phyloP scores from a whole-genome alignment of 2,888 invertebrate species.

The Xanthostigma xanthostigma region DNA sequence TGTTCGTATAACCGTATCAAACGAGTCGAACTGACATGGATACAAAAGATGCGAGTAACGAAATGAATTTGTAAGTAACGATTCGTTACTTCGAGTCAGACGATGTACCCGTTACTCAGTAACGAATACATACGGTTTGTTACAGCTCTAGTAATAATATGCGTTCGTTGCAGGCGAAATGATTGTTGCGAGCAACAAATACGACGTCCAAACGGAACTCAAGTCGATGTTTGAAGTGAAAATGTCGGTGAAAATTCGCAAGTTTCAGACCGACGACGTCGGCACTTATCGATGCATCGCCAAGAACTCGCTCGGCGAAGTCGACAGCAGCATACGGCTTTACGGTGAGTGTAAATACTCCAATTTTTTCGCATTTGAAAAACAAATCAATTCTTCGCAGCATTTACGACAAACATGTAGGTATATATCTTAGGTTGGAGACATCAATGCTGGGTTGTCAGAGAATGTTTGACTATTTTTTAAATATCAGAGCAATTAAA shows the following conservation, averaged over 20 bases:
- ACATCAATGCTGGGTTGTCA: too few species aligned
- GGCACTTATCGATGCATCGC: constrained; percentile 78
- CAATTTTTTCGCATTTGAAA: not conserved
- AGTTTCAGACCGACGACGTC: constrained; percentile 56
- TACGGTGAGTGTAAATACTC: constrained; percentile 70
- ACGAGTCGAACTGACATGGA: too few species aligned
- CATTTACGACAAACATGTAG: too few species aligned
- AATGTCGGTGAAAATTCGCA: constrained; percentile 65
- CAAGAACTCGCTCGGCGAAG: constrained; percentile 75
- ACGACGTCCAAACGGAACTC: constrained; percentile 54
- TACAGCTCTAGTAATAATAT: not conserved
- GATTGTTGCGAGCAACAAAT: constrained; percentile 68
- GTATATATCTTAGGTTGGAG: not conserved
- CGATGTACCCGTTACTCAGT: too few species aligned
- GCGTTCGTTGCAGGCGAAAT: constrained; percentile 48
- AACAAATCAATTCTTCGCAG: not conserved
- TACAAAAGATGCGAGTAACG: too few species aligned
- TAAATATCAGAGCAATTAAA: not conserved
- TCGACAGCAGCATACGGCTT: constrained; percentile 71
- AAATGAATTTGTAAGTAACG: too few species aligned
- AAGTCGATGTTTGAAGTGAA: constrained; percentile 67
- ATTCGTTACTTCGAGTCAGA: too few species aligned
- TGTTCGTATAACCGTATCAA: too few species aligned
- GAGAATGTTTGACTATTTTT: too few species aligned
- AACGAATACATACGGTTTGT: too few species aligned